Base-by-base conservation (phyloP, 2,113 vertebrate species). In the Thryonomys swinderianus region DNA sequence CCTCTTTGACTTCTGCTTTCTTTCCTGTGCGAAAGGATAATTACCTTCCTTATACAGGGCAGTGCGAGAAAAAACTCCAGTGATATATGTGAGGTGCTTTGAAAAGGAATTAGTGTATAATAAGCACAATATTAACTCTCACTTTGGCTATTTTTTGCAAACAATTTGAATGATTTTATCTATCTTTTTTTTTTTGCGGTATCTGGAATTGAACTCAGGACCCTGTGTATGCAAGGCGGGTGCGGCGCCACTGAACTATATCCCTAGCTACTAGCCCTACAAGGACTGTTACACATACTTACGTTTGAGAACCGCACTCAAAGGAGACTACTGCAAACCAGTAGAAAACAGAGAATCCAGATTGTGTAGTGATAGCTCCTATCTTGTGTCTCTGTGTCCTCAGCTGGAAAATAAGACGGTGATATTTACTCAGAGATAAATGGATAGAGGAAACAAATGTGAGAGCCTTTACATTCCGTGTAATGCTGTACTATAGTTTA, bases 381-480 rank as follows among this genome's bases (percentile, higher is more conserved):
- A 16, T 82, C 66, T 84, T 40, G 25, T 40, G 32, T 79, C 20
- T 74, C 64, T 55, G 16, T 90, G 40, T 92, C 55, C 82, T 81
- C 32, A 85, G 62, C 80, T 76, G 0, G 69, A 93, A 88, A 96
- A 93, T 80, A 84, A 78, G 53, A 93, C 34, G 37, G 34, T 74
- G 48, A 81, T 74, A 86, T 90, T 88, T 93, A 37, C 53, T 95
- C 27, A 88, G 93, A 90, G 85, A 71, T 85, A 95, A 95, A 79
- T 73, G 73, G 74, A 67, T 88, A 76, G 27, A 90, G 40, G 82
- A 96, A 96, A 89, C 30, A 78, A 96, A 90, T 42, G 42, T 81
- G 74, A 95, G 90, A 73, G 30, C 42, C 86, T 95, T 92, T 74
- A 66, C 30, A 79, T 71, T 66, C 92, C 57, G 67, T 66, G 57